These are phyloP conservation scores for Myocastor coypus DNA, from an alignment of 2,113 vertebrate species.

Conservation along the genomic window DNA sequence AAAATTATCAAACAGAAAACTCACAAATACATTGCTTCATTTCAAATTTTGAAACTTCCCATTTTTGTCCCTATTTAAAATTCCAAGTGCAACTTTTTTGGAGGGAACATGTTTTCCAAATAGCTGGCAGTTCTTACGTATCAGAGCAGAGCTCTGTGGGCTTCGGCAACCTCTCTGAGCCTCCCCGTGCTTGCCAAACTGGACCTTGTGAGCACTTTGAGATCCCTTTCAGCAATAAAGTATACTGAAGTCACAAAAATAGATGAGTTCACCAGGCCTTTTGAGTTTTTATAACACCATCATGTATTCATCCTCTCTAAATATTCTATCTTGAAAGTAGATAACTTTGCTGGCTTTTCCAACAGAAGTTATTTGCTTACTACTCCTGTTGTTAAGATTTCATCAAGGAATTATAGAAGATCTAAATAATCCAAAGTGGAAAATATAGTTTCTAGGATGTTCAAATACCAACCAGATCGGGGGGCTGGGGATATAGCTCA, in stretches of 20 bases:
- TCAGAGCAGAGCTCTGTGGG: not conserved
- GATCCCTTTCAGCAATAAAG: not conserved
- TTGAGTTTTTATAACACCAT: constrained; percentile 26
- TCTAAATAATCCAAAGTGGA: not conserved
- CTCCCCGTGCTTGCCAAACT: not conserved
- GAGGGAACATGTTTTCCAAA: constrained; percentile 40
- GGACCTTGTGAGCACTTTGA: not conserved
- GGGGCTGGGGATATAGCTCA: too few species aligned
- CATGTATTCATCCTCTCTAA: not conserved
- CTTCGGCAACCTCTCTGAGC: not conserved
- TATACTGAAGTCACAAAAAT: constrained; percentile 30
- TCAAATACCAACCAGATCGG: too few species aligned
- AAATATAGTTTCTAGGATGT: not conserved
- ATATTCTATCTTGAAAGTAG: constrained; percentile 12
- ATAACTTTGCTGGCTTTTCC: not conserved
- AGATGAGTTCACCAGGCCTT: not conserved
- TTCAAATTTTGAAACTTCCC: constrained; percentile 11
- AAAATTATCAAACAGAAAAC: constrained; percentile 45
- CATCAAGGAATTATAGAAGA: not conserved
- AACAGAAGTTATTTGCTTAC: constrained; percentile 34
- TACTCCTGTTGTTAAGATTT: not conserved
- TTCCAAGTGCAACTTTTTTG: not conserved
- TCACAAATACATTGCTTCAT: not conserved
- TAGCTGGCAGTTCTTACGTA: constrained; percentile 31
- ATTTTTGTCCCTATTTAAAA: constrained; percentile 39